These are phyloP conservation scores for Rhopalosiphum maidis DNA, from an alignment of 1,140 invertebrate genomes.

Conservation along the genomic window DNA sequence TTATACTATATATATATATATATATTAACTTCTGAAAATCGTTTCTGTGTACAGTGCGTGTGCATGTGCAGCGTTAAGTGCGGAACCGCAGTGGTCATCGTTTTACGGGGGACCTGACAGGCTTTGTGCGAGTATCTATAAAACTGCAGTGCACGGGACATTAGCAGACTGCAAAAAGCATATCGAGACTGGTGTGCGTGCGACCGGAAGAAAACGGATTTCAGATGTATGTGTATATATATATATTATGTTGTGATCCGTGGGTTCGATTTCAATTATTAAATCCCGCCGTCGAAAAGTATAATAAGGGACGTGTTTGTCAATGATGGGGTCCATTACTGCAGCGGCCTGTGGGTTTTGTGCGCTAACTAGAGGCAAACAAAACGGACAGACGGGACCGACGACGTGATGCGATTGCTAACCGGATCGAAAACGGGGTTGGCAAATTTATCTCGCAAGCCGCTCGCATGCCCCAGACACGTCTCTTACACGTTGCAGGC, in stretches of 20 bases:
- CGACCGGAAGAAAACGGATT: conserved; percentile 44
- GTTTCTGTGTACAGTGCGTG: not conserved
- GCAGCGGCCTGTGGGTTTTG: conserved; percentile 31
- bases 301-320: conserved; percentile 31
- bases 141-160: not conserved
- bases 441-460: not conserved
- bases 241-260: not conserved
- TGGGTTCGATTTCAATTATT: conserved; percentile 48
- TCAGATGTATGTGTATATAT: not conserved
- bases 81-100: not conserved
- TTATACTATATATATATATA: not conserved
- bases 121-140: not conserved
- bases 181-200: not conserved
- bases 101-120: not conserved
- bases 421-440: conserved; percentile 41
- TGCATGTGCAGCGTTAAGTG: conserved; percentile 9
- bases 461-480: not conserved
- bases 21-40: not conserved
- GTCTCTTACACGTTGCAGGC: not conserved
- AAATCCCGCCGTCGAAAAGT: conserved; percentile 24
- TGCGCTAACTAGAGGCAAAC: conserved; percentile 55
- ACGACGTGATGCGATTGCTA: conserved; percentile 55
- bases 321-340: conserved; percentile 35
- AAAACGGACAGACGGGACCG: conserved; percentile 9
- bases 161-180: not conserved